A percentile compares a stretch with the other conserved stretches of the same genome.
phyloP scores from a whole-genome alignment of 2,113 vertebrate genomes.

The Aphelocoma coerulescens region DNA sequence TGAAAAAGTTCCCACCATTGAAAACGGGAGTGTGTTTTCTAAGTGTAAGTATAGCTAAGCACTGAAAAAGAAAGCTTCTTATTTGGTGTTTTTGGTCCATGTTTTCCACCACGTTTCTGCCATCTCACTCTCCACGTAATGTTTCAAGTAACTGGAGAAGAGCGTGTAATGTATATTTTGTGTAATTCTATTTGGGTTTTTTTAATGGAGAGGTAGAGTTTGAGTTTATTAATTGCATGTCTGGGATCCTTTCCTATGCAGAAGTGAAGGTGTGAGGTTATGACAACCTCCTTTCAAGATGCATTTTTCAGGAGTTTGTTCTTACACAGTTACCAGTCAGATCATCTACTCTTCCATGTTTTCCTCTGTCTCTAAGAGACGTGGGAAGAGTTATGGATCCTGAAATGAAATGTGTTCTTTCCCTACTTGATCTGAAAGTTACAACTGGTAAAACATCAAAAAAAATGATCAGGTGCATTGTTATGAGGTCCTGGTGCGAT shows the following conservation, averaged over 20 bases:
- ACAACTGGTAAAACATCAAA: not conserved
- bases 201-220: not conserved
- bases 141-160: not conserved
- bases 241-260: not conserved
- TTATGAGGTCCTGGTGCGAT: not conserved
- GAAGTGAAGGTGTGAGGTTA: not conserved
- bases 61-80: not conserved
- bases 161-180: not conserved
- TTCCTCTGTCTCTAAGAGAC: not conserved
- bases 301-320: not conserved
- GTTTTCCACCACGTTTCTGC: not conserved
- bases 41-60: not conserved
- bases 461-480: not conserved
- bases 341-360: not conserved
- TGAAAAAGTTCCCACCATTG: not conserved
- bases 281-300: not conserved
- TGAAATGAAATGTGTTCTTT: not conserved
- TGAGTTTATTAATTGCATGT: not conserved
- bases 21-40: not conserved
- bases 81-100: rapidly evolving
- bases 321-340: not conserved
- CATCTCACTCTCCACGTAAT: not conserved
- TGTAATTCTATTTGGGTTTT: rapidly evolving
- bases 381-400: not conserved
- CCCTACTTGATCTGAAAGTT: not conserved